phyloP scores from a whole-genome alignment of 2,888 invertebrate genomes.

The Tenthredo distinguenda region DNA sequence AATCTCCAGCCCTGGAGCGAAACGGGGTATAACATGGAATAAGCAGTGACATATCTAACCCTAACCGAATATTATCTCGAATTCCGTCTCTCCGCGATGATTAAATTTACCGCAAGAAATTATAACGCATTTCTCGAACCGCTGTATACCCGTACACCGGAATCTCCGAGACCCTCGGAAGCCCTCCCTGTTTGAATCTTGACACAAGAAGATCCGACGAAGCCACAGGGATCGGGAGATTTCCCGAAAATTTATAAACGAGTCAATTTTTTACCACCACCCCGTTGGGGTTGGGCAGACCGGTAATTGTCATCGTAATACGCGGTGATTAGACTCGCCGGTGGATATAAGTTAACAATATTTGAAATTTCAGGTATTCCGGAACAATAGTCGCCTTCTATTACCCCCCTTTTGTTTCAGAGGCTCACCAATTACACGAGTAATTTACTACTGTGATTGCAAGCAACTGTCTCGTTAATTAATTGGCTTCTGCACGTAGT shows the following conservation, averaged over 20 bases:
- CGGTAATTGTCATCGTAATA: neutral
- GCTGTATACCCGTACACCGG: neutral
- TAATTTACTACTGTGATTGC: slow-evolving; percentile 18
- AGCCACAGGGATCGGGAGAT: neutral
- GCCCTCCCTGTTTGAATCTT: neutral
- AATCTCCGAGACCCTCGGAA: neutral
- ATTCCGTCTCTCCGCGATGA: neutral
- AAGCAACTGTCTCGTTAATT: slow-evolving; percentile 27
- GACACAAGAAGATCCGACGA: neutral
- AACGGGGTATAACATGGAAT: neutral
- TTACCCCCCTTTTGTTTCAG: slow-evolving; percentile 1
- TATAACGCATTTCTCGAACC: neutral
- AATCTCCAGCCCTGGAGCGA: neutral
- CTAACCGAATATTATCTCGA: neutral
- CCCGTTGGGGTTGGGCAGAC: neutral
- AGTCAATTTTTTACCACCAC: neutral
- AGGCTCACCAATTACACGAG: neutral
- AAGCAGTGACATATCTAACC: neutral
- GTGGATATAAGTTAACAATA: neutral
- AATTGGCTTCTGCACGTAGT: neutral
- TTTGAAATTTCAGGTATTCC: neutral
- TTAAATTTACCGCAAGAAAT: neutral
- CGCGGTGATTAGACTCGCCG: neutral
- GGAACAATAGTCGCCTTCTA: neutral
- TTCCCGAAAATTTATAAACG: neutral